Percentiles rank a stretch among this genome's conserved stretches.
Conservation (phyloP, 2,113 vertebrate species). For the Callipepla squamata region DNA sequence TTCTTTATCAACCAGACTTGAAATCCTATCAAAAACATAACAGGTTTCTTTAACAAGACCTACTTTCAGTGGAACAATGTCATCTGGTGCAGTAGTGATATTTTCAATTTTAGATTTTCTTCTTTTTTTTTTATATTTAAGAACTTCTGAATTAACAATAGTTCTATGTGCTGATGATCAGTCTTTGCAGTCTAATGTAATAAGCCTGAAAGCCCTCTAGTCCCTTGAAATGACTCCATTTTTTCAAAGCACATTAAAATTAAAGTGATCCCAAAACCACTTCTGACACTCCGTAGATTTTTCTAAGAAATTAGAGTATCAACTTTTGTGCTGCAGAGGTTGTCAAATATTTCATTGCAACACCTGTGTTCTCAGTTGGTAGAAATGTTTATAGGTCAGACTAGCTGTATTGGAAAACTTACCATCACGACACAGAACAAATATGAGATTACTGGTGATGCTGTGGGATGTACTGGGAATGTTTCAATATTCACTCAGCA, state of each 20-base stretch:
- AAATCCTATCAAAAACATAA: background rate
- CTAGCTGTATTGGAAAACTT: background rate
- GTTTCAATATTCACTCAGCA: background rate
- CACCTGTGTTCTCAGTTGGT: background rate
- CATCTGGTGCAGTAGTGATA: background rate
- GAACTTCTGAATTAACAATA: background rate
- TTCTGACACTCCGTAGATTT: background rate
- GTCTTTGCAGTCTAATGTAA: background rate
- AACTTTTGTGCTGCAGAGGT: background rate
- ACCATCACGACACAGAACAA: accelerated
- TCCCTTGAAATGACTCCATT: background rate
- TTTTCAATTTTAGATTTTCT: conserved; percentile 23
- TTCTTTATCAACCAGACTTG: background rate
- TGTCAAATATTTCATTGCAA: background rate
- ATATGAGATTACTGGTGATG: background rate
- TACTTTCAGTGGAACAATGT: conserved; percentile 17
- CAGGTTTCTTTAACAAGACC: background rate
- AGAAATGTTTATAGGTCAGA: background rate
- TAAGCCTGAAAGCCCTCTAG: background rate
- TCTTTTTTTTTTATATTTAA: background rate
- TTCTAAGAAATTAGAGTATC: background rate
- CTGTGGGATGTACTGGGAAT: background rate
- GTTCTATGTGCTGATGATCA: background rate
- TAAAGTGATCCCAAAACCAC: background rate
- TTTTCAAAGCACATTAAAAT: background rate